Evolutionary conservation across 1,140 invertebrate species (phyloP), one percentile per base, ranked within the genome.

Genomic region (Goniozus legneri): DNA sequence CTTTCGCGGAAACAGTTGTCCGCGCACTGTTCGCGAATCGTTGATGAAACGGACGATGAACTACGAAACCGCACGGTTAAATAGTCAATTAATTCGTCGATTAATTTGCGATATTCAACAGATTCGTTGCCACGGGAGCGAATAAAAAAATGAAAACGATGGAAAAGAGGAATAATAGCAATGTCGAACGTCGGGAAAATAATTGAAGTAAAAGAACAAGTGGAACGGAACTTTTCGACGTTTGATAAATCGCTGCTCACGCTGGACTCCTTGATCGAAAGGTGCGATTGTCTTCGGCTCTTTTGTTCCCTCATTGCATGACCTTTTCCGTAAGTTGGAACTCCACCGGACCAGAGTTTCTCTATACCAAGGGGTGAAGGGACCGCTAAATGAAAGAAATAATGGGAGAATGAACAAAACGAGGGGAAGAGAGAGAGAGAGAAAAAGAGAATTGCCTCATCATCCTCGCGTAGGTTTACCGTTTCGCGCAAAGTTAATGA

Each of bases 401-500:
- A n/a, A n/a, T n/a, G n/a, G n/a, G n/a, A n/a, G n/a, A n/a, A n/a
- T n/a, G n/a, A n/a, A n/a, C n/a, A n/a, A n/a, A n/a, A n/a, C n/a
- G n/a, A n/a, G n/a, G n/a, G n/a, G n/a, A n/a, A n/a, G n/a, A n/a
- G n/a, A n/a, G n/a, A n/a, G n/a, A n/a, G n/a, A n/a, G n/a, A n/a
- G n/a, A n/a, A 40, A 47, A 27, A 38, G 15, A 19, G n/a, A 44
- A 44, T 38, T 12, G 21, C 12, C 16, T 18, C 13, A 27, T 27
- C 24, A 27, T 27, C 24, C n/a, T n/a, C n/a, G n/a, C n/a, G n/a
- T n/a, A n/a, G n/a, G n/a, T n/a, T n/a, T n/a, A n/a, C 31, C 13
- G 35, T 50, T 39, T 42, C 24, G 33, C 34, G 33, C 34, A 18
- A 44, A 21, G 22, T 41, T 46, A 54, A 55, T 47, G 39, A 50